Conservation (phyloP, 2,113 vertebrate species). For the Calypte anna region DNA sequence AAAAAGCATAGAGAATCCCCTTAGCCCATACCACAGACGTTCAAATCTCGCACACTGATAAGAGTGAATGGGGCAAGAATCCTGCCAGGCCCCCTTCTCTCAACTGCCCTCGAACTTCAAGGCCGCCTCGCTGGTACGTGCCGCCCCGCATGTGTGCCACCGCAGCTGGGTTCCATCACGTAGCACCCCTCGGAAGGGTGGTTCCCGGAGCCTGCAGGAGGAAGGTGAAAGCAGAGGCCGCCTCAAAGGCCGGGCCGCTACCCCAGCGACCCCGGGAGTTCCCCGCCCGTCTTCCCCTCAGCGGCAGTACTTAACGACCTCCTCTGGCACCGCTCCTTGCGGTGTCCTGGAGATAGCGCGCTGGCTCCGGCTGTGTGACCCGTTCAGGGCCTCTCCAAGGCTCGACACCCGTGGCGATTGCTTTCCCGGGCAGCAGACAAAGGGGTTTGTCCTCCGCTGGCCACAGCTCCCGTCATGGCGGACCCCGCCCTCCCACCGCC, state of each 20-base stretch:
- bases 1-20: too few species aligned
- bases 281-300: neutral
- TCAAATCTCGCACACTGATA: too few species aligned
- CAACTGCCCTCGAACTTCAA: too few species aligned
- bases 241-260: too few species aligned
- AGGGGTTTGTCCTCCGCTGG: neutral
- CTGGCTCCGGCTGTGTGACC: rapidly evolving
- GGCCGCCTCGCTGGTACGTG: too few species aligned
- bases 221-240: neutral
- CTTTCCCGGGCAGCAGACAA: neutral
- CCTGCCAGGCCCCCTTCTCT: too few species aligned
- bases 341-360: too few species aligned
- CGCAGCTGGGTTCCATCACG: too few species aligned
- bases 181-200: neutral
- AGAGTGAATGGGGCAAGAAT: too few species aligned
- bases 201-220: neutral
- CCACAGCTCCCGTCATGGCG: rapidly evolving
- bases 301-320: neutral
- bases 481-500: neutral
- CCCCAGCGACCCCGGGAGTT: neutral
- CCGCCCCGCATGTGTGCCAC: too few species aligned
- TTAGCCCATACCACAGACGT: too few species aligned
- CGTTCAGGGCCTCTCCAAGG: rapidly evolving
- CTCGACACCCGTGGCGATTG: rapidly evolving
- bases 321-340: neutral